Evolutionary conservation across 2,113 vertebrate species (phyloP), one percentile per base, ranked within the genome.

Genomic region (Seriola rivoliana): DNA sequence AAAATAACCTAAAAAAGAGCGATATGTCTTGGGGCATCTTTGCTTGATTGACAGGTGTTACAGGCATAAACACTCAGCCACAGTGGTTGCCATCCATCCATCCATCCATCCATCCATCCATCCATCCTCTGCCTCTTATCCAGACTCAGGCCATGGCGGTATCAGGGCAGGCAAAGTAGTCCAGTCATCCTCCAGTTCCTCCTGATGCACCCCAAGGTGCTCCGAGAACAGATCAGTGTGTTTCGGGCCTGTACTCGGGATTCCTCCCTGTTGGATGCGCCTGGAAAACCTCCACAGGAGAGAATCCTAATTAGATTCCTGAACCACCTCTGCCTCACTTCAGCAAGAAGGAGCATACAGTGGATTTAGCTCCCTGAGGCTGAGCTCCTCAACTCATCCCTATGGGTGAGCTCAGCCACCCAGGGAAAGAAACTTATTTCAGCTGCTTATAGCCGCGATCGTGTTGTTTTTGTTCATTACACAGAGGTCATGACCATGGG

Each of bases 21-120:
- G 29, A n/a, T 12, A 50, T 57, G 70, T 78, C 67, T 36, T 29
- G 8, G 23, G 55, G 78, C 32, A 0, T 63, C 19, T 71, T 59
- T 19, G 12, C 21, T 23, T 69, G 80, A 87, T 52, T 78, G 64
- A 55, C 69, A 74, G 34, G 13, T 59, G 34, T 64, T 75, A 75
- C 14, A 67, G 63, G 21, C 44, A 48, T 58, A 52, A 68, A 71
- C 52, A 57, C 38, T n/a, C 14, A 63, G n/a, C 19, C 34, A 12
- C 63, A 23, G 23, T n/a, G 16, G 50, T 77, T 81, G 59, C 58
- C 59, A 75, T 85, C 21, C 62, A 76, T 6, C 34, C 34, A 36
- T 76, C 38, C 36, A 60, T 80, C 50, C 17, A 21, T 58, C 23
- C 23, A 14, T 1, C 48, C 48, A 58, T 21, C 69, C 38, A 48